These are phyloP conservation scores for Petrocephalus sullivani DNA, from an alignment of 2,797 vertebrate genomes.

Conservation along the genomic window DNA sequence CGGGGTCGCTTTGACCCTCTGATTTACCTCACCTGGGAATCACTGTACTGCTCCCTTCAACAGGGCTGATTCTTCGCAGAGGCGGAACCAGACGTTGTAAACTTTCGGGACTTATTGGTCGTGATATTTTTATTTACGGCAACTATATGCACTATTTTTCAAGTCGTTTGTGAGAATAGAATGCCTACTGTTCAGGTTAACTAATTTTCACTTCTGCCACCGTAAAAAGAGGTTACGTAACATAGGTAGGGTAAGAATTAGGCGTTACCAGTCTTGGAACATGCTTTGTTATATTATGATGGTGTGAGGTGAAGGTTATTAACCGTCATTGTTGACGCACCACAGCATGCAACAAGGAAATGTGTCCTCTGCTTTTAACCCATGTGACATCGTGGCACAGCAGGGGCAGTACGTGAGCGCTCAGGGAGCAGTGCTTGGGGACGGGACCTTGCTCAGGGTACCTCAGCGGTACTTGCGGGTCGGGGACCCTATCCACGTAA, in stretches of 20 bases:
- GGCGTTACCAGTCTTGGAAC: not conserved
- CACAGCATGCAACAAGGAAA: too few species aligned
- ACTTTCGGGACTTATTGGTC: not conserved
- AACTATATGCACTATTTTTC: not conserved
- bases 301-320: too few species aligned
- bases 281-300: not conserved
- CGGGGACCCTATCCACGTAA: too few species aligned
- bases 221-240: not conserved
- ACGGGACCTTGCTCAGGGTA: too few species aligned
- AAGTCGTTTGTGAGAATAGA: not conserved
- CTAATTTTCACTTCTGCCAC: not conserved
- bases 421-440: too few species aligned
- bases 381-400: too few species aligned
- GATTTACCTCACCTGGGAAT: not conserved
- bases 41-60: not conserved
- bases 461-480: too few species aligned
- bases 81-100: not conserved
- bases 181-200: not conserved
- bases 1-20: not conserved
- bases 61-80: not conserved
- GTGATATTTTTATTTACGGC: not conserved
- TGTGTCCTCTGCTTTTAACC: too few species aligned
- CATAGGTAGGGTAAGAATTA: not conserved
- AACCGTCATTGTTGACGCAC: too few species aligned
- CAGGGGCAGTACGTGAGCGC: too few species aligned